These are phyloP conservation scores for Panthera uncia DNA, from an alignment of 2,113 vertebrate species.

Conservation along the genomic window DNA sequence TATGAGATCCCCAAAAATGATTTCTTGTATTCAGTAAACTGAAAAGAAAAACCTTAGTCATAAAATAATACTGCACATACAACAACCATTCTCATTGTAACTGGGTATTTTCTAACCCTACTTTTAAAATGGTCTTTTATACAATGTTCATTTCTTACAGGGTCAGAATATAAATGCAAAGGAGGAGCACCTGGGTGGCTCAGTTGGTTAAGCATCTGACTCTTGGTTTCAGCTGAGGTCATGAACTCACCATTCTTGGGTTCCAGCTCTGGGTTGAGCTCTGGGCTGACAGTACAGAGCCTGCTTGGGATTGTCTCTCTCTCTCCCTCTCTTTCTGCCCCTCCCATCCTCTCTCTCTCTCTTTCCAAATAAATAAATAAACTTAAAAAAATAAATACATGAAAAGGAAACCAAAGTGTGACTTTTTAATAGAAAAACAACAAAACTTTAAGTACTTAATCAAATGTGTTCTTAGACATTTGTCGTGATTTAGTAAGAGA, in stretches of 20 bases:
- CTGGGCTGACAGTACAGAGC: too few relatives aligned
- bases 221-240: too few relatives aligned
- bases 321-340: too few relatives aligned
- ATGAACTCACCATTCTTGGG: too few relatives aligned
- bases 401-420: background rate
- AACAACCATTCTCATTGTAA: background rate
- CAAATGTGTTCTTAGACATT: background rate
- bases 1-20: background rate
- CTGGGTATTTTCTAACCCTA: background rate
- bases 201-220: too few relatives aligned
- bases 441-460: background rate
- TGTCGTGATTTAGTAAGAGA: background rate
- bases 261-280: too few relatives aligned
- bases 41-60: background rate
- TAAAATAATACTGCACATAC: background rate
- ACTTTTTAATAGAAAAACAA: background rate
- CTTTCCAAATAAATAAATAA: too few relatives aligned
- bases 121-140: background rate
- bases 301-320: too few relatives aligned
- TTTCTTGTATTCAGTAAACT: background rate
- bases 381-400: too few relatives aligned
- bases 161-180: background rate
- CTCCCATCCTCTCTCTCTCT: too few relatives aligned
- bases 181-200: too few relatives aligned
- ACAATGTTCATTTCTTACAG: background rate